Evolutionary conservation across 2,888 invertebrate genomes (phyloP), one percentile per base, ranked within the genome.

Genomic region (Protonemura montana): DNA sequence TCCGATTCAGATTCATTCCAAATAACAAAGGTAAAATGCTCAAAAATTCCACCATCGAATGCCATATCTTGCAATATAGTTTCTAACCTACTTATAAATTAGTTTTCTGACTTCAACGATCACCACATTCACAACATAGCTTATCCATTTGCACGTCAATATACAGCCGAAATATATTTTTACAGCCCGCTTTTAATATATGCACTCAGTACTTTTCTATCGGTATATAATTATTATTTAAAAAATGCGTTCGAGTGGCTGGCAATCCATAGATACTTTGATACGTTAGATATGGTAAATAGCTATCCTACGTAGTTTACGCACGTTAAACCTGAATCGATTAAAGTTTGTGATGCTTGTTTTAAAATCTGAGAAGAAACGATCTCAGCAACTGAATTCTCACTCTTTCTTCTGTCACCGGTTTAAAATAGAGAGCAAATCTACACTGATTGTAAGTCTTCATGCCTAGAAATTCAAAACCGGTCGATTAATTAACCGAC

Each of bases 351-450:
- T 59, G 59, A 59, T 59, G 59, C 21, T 59, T 59, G 16, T 59
- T 59, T 59, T 59, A 59, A 59, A 59, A 59, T 59, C 59, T 59
- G 59, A 59, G 59, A 21, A 21, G 5, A 59, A 59, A 59, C 6
- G 59, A 10, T 59, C 59, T 59, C 59, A 59, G 59, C 59, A 59
- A 59, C 7, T 59, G 21, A 59, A 59, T 59, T 59, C 59, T 59
- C 59, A 59, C 59, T 59, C 59, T 59, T 59, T 21, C 7, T 21
- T 2, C 59, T 21, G 59, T 59, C 59, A 59, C 13, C 21, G 59
- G 21, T 59, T n/a, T 59, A 59, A 59, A 41, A 83, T n/a, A 83
- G 82, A 83, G 82, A 83, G 82, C 82, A 83, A 83, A 83, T 41
- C 35, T n/a, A 42, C 10, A 26, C 26, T 30, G 82, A 83, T 83